Evolutionary conservation across 2,797 vertebrate species (phyloP).

Genomic region (Semotilus atromaculatus): DNA sequence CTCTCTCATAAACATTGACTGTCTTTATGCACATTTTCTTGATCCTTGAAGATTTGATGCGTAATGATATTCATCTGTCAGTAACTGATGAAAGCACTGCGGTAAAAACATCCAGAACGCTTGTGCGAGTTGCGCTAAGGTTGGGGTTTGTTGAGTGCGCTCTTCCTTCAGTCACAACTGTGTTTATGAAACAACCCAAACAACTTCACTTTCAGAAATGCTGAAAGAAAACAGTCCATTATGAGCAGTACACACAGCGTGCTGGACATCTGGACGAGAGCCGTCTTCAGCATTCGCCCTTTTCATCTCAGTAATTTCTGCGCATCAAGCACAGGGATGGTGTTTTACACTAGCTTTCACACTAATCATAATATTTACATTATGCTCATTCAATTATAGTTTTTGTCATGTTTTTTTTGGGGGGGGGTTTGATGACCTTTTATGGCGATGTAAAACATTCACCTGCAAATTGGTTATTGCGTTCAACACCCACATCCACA

Average conservation of each 20-base stretch:
- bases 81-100: not conserved
- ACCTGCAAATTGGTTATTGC: slow-evolving; percentile 59
- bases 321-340: slow-evolving; percentile 49
- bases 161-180: slow-evolving; percentile 55
- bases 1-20: not conserved
- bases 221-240: slow-evolving; percentile 64
- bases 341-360: slow-evolving; percentile 64
- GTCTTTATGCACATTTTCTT: not conserved
- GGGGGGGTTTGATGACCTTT: slow-evolving; percentile 57
- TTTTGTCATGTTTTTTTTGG: slow-evolving; percentile 62
- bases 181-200: slow-evolving; percentile 69
- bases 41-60: not conserved
- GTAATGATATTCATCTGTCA: not conserved
- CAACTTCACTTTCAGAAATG: slow-evolving; percentile 63
- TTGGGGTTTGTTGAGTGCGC: slow-evolving; percentile 52
- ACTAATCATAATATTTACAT: slow-evolving; percentile 68
- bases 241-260: slow-evolving; percentile 60
- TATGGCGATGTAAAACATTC: slow-evolving; percentile 64
- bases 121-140: slow-evolving; percentile 14
- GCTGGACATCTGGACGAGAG: slow-evolving; percentile 64
- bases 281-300: slow-evolving; percentile 60
- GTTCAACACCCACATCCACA: slow-evolving; percentile 55
- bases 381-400: slow-evolving; percentile 64
- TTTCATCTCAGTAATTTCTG: slow-evolving; percentile 58
- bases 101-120: not conserved